A percentile compares a stretch with the other conserved stretches of the same genome.
These are phyloP conservation scores for Actinia equina DNA, from an alignment of 64 coral and sea anemone species.

Conservation along the genomic window DNA sequence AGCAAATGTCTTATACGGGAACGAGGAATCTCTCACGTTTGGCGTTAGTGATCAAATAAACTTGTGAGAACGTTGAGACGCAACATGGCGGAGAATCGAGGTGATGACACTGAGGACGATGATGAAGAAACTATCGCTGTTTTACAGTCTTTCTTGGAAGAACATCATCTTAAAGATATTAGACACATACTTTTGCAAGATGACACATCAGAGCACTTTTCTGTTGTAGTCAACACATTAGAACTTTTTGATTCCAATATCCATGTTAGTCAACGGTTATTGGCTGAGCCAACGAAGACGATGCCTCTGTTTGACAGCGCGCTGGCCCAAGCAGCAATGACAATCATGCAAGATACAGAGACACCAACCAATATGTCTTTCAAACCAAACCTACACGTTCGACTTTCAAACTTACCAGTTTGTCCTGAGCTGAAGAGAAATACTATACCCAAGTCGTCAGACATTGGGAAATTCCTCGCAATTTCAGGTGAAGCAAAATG, in stretches of 20 bases:
- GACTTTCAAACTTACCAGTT: conserved; percentile 87
- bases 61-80: neutral
- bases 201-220: conserved; percentile 61
- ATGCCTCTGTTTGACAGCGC: conserved; percentile 83
- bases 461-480: conserved; percentile 82
- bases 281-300: conserved; percentile 77
- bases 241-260: conserved; percentile 90
- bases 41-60: too few species aligned
- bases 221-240: conserved; percentile 85
- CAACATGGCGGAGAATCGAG: neutral
- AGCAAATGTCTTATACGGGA: too few species aligned
- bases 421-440: conserved; percentile 90
- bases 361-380: conserved; percentile 66
- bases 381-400: conserved; percentile 80
- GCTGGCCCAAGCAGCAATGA: conserved; percentile 44
- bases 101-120: neutral
- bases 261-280: conserved; percentile 68
- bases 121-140: conserved; percentile 33
- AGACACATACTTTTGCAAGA: conserved; percentile 59
- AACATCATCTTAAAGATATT: conserved; percentile 74
- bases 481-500: conserved; percentile 66
- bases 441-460: conserved; percentile 85
- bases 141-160: conserved; percentile 81
- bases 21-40: too few species aligned
- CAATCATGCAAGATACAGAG: conserved; percentile 63